These are phyloP conservation scores for Trichonephila clavata DNA, from an alignment of 1,140 invertebrate genomes.

Conservation along the genomic window DNA sequence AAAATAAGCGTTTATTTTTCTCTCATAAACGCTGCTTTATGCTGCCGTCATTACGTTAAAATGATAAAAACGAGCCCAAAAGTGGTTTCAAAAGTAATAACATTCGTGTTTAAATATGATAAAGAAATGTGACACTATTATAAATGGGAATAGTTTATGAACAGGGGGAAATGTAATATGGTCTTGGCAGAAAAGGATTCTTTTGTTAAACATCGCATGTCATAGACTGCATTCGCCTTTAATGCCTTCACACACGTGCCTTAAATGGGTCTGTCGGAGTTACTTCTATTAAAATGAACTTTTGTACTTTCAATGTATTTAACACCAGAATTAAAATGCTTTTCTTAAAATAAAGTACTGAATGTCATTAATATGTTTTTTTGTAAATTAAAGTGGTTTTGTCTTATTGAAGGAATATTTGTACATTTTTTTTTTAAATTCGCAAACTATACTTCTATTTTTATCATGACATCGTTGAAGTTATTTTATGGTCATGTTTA, in stretches of 20 bases:
- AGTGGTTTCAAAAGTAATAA: neutral
- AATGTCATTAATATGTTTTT: neutral
- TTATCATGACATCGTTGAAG: too few species aligned
- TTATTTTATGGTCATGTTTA: too few species aligned
- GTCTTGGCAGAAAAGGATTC: neutral
- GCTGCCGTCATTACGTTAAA: neutral
- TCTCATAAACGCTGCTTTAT: neutral
- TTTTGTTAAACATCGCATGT: conserved; percentile 16
- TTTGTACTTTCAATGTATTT: conserved; percentile 3
- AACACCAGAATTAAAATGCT: neutral
- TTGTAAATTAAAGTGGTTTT: too few species aligned
- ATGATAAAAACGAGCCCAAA: neutral
- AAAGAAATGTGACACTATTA: conserved; percentile 3
- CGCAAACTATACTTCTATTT: too few species aligned
- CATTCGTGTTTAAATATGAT: conserved; percentile 17
- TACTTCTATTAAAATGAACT: conserved; percentile 22
- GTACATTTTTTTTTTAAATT: too few species aligned
- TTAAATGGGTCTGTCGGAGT: neutral
- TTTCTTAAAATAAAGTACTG: neutral
- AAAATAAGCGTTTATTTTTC: neutral
- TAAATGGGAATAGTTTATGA: conserved; percentile 25
- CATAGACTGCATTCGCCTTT: neutral
- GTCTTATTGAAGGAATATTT: too few species aligned
- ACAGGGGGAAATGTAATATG: neutral
- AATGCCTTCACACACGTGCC: neutral